Percentiles rank a stretch among this genome's conserved stretches.
phyloP scores from a whole-genome alignment of 2,888 invertebrate species.

The Ommatoiulus sabulosus region DNA sequence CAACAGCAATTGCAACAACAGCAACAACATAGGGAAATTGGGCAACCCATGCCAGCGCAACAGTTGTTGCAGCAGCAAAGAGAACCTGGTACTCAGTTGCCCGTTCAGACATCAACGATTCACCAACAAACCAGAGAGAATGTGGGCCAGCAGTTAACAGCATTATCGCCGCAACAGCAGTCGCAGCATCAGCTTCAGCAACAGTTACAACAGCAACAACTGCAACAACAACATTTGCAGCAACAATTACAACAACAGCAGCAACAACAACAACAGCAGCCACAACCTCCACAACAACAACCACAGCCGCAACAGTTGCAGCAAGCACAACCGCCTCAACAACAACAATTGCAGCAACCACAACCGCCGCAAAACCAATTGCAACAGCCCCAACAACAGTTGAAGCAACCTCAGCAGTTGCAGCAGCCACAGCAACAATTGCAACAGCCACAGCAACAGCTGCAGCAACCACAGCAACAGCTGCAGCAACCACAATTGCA shows the following conservation, averaged over 20 bases:
- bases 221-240: slow-evolving; percentile 70
- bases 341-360: slow-evolving; percentile 58
- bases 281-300: too few relatives aligned
- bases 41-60: slow-evolving; percentile 1
- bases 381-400: slow-evolving; percentile 52
- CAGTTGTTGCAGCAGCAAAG: slow-evolving; percentile 63
- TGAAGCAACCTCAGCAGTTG: neutral
- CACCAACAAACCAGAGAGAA: slow-evolving; percentile 56
- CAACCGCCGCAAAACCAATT: slow-evolving; percentile 64
- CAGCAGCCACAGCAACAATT: neutral
- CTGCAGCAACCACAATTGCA: slow-evolving; percentile 66
- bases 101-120: slow-evolving; percentile 70
- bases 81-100: slow-evolving; percentile 61
- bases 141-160: slow-evolving; percentile 59
- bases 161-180: slow-evolving; percentile 60
- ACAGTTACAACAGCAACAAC: slow-evolving; percentile 59
- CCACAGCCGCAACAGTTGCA: slow-evolving; percentile 62
- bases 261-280: slow-evolving; percentile 62
- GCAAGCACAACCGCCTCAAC: slow-evolving; percentile 63
- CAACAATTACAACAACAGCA: slow-evolving; percentile 65
- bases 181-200: slow-evolving; percentile 70
- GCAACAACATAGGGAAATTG: slow-evolving; percentile 55
- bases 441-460: slow-evolving; percentile 61
- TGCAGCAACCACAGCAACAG: slow-evolving; percentile 60
- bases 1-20: slow-evolving; percentile 65